Evolutionary conservation across 2,888 invertebrate species (phyloP), one percentile per base, ranked within the genome.

Genomic region (Morinoia aosen): DNA sequence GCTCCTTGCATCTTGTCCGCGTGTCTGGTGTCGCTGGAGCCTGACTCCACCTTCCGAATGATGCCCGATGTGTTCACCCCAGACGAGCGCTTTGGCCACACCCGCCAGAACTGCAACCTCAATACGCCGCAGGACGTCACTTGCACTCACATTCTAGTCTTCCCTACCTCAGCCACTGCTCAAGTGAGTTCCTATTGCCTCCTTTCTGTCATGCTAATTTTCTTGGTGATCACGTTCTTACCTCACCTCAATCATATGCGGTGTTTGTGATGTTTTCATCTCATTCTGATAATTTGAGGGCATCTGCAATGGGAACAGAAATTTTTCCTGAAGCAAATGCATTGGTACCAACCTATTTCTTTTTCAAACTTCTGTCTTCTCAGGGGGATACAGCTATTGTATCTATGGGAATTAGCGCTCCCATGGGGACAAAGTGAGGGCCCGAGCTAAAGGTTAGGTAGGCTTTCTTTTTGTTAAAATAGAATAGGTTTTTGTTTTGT

Each of bases 141-240:
- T 96, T 99, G 99, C 97, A 99, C 99, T 96, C 99, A 99, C 97
- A 99, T 99, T 97, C 98, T 99, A 97, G 99, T 99, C 97, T 99
- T 99, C 97, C 99, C 99, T 95, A 99, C 99, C 90, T 99, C 99
- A 96, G 99, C 99, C 91, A 99, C 99, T 96, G 99, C 99, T 96
- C 99, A 99, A 98, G 98, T 98, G 97, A 95, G 94, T 95, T 58
- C 57, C 25, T 25, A 64, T 64, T 64, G n/a, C 33, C 91, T 39
- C 58, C 58, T 39, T 91, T 88, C 40, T 94, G 0, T 95, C 12
- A 93, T 93, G 25, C 88, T 95, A 58, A 94, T 91, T 90, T 95
- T 96, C 58, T 58, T 48, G 95, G 14, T 25, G 40, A 57, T 58
- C 95, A 61, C 93, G 16, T 95, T 19, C 94, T 39, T 40, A 57